phyloP scores from a whole-genome alignment of 2,888 invertebrate genomes.

The Eupeodes luniger region DNA sequence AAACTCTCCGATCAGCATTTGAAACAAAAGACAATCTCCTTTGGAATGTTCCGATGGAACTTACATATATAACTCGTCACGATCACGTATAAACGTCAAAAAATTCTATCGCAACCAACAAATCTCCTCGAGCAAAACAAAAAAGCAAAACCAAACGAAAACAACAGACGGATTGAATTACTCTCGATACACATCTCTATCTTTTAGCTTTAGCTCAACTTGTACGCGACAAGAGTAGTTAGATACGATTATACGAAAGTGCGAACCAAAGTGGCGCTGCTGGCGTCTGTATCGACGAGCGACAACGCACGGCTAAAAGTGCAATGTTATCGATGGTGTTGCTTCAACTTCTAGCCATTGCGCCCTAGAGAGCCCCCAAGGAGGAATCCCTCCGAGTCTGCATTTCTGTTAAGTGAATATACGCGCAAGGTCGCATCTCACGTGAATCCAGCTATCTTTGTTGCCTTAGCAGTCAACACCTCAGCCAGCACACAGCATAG shows the following conservation, averaged over 20 bases:
- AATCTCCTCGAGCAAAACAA: neutral
- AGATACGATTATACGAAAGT: constrained; percentile 39
- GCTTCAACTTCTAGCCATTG: constrained; percentile 32
- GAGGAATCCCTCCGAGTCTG: constrained; percentile 56
- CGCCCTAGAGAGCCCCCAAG: constrained; percentile 18
- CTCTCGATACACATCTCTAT: constrained; percentile 22
- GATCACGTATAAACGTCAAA: constrained; percentile 43
- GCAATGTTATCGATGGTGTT: constrained; percentile 47
- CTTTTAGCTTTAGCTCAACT: neutral
- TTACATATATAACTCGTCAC: constrained; percentile 26
- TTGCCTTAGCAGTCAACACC: neutral
- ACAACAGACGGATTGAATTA: constrained; percentile 18
- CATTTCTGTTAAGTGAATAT: constrained; percentile 1
- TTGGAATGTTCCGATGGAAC: constrained; percentile 19
- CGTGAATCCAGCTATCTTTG: constrained; percentile 35
- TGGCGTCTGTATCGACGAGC: neutral
- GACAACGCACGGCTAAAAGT: constrained; percentile 30
- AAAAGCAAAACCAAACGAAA: neutral
- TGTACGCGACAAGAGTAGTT: constrained; percentile 44
- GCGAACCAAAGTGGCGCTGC: constrained; percentile 45
- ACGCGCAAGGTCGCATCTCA: constrained; percentile 68
- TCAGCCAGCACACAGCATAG: too few relatives aligned
- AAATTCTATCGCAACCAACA: constrained; percentile 8
- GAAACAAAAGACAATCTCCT: constrained; percentile 43
- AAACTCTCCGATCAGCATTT: constrained; percentile 24